phyloP scores from a whole-genome alignment of 35 echinoderm and acorn worm genomes.

The Lytechinus pictus region DNA sequence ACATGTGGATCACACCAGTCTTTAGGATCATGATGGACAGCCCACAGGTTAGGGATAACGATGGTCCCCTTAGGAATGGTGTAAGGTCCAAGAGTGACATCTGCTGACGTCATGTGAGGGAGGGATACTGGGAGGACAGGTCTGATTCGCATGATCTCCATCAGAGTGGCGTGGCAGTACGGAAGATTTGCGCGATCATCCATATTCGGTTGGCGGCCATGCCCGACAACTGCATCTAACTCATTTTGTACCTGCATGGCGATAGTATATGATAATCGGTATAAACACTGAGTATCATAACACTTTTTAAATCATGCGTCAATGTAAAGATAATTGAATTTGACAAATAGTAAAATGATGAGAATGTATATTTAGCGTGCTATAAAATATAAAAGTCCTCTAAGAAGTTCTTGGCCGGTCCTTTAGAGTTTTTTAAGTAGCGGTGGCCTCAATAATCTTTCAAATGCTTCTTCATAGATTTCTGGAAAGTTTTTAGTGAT shows the following conservation, averaged over 20 bases:
- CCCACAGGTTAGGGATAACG: constrained; percentile 56
- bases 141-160: constrained; percentile 43
- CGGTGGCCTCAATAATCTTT: no score
- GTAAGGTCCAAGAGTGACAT: neutral
- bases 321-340: no score
- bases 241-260: constrained; percentile 52
- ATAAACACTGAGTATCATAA: no score
- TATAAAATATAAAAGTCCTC: no score
- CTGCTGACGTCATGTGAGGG: constrained; percentile 11
- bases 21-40: constrained; percentile 30
- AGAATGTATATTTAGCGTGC: no score
- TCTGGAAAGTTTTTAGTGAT: no score
- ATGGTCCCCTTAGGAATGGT: constrained; percentile 58
- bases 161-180: constrained; percentile 44
- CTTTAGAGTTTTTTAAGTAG: no score
- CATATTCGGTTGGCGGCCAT: constrained; percentile 35
- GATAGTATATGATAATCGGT: no score
- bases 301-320: no score
- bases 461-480: no score
- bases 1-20: constrained; percentile 43
- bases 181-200: constrained; percentile 52
- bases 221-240: constrained; percentile 60
- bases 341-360: no score
- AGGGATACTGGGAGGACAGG: constrained; percentile 19
- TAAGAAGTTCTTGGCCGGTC: no score